A percentile compares a stretch with the other conserved stretches of the same genome.
These are phyloP conservation scores for Xiphorhynchus erythropygius DNA, from an alignment of 2,797 vertebrate species.

Conservation along the genomic window DNA sequence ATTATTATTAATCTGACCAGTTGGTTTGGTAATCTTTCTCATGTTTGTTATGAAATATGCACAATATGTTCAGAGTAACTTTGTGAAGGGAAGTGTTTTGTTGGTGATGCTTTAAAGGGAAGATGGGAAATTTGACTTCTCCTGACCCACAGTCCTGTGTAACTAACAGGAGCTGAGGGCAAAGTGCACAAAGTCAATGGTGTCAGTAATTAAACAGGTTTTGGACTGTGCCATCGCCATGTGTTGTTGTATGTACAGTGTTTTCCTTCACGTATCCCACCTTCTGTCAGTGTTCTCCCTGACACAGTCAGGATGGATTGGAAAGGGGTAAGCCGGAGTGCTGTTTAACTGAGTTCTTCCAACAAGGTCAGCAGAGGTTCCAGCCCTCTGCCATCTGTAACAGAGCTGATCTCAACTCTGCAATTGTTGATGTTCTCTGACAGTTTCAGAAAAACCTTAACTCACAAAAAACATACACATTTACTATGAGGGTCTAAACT, in stretches of 20 bases:
- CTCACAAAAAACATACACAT: accelerated
- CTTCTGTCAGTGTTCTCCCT: neutral
- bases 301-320: neutral
- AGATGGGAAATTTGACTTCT: neutral
- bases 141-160: accelerated
- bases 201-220: neutral
- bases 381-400: neutral
- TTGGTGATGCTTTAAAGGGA: neutral
- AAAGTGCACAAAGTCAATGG: accelerated
- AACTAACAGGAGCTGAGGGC: accelerated
- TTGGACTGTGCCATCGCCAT: neutral
- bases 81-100: neutral
- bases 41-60: neutral
- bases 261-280: neutral
- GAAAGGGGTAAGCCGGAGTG: neutral
- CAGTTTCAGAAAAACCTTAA: neutral
- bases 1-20: neutral
- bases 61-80: neutral
- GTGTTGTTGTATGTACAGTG: neutral
- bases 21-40: neutral
- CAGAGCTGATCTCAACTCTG: neutral
- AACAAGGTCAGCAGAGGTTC: accelerated
- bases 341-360: neutral
- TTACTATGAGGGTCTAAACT: neutral
- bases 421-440: accelerated